Base-by-base conservation (phyloP, 2,797 vertebrate species). In the Neosalanx taihuensis region DNA sequence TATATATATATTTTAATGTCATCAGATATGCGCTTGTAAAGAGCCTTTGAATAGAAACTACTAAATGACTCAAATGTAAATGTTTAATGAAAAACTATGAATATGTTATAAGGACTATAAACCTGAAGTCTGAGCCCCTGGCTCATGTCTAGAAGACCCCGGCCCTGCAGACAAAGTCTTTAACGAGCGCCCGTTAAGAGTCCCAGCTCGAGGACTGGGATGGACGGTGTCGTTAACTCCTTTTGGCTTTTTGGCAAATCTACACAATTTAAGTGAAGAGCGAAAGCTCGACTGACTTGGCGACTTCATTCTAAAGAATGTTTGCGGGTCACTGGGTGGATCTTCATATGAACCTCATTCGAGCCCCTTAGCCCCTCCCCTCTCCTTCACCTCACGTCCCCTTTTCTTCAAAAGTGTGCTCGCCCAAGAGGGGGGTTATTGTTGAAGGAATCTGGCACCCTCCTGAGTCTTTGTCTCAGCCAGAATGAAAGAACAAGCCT, bases 361-460 rank as follows among this genome's bases (percentile, higher is more conserved):
- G 41, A 67, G 37, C 63, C 41, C 35, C 49, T 13, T 2, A 15
- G 2, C 23, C n/a, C 41, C 37, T 15, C 10, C 37, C 41, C 37
- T 41, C 41, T 46, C 41, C 41, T 46, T 46, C 41, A 37, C 64
- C 6, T 56, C 49, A 67, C 49, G 15, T 67, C 58, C 3, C 10
- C 20, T 60, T 73, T 46, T 77, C 76, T 72, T 69, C 41, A 64
- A 41, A 59, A 73, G 71, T 57, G 20, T 71, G 72, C 29, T 69
- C 75, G 75, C 29, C 30, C 70, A 59, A 35, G 9, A 72, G 64
- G 66, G 53, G 37, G 65, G 23, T 70, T 49, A 77, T 60, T 51
- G 75, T 71, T 72, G 72, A 70, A 78, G 71, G 77, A 83, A 81
- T 78, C 76, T 75, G 13, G 53, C 57, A 58, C 75, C 75, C 71